Conservation (phyloP, 2,797 vertebrate species). For the Avahi laniger region DNA sequence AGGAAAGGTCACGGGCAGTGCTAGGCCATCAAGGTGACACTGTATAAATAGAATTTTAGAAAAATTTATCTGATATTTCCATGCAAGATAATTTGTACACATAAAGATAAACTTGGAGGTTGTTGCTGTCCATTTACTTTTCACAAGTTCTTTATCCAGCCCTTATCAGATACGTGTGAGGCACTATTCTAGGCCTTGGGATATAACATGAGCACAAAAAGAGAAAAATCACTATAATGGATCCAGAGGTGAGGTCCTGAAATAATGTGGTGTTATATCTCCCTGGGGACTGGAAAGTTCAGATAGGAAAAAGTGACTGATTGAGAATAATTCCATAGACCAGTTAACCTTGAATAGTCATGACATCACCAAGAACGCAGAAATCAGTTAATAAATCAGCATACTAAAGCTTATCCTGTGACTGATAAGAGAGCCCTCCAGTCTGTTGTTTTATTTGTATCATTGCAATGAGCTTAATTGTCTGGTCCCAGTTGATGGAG, state of each 20-base stretch:
- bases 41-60: not conserved
- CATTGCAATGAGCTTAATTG: not conserved
- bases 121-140: not conserved
- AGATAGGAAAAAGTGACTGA: not conserved
- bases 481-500: constrained; percentile 11
- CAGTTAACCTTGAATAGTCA: not conserved
- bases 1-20: too few species aligned
- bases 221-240: not conserved
- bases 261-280: not conserved
- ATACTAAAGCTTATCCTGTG: not conserved
- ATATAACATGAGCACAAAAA: not conserved
- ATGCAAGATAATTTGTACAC: not conserved
- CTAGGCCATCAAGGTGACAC: not conserved
- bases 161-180: too few species aligned
- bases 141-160: not conserved
- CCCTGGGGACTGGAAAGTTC: not conserved
- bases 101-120: not conserved
- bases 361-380: not conserved
- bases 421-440: not conserved
- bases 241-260: not conserved
- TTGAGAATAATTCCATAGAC: not conserved
- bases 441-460: not conserved
- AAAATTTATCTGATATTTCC: not conserved
- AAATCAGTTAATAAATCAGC: not conserved
- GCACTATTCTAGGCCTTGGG: not conserved